A percentile compares a stretch with the other conserved stretches of the same genome.
phyloP scores from a whole-genome alignment of 2,888 invertebrate genomes.

The Drosophila pseudotalamancana region DNA sequence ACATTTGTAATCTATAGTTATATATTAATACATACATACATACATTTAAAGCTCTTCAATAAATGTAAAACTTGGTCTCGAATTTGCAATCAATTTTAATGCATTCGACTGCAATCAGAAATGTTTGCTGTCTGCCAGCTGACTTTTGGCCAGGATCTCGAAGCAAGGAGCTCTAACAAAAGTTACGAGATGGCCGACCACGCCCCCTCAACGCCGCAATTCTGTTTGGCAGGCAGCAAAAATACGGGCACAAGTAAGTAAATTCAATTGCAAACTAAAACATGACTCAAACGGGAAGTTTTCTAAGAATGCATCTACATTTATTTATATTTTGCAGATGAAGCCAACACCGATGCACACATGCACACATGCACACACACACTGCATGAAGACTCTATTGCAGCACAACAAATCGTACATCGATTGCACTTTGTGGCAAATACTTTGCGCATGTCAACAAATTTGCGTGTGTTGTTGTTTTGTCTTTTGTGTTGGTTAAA shows the following conservation, averaged over 20 bases:
- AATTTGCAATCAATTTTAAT: slow-evolving; percentile 69
- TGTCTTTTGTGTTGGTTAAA: slow-evolving; percentile 54
- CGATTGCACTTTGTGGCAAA: slow-evolving; percentile 57
- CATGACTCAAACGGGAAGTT: slow-evolving; percentile 45
- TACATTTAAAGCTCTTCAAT: slow-evolving; percentile 1
- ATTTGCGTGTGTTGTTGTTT: too few species aligned
- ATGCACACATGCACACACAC: slow-evolving; percentile 1
- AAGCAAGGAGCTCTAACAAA: slow-evolving; percentile 45
- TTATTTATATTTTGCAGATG: slow-evolving; percentile 69
- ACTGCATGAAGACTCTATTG: too few species aligned
- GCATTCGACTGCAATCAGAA: slow-evolving; percentile 75
- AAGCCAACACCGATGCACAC: slow-evolving; percentile 23
- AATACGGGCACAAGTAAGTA: slow-evolving; percentile 50
- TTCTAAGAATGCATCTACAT: slow-evolving; percentile 46
- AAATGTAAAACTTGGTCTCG: slow-evolving; percentile 21
- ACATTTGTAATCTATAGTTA: not conserved
- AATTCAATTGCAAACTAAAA: slow-evolving; percentile 54
- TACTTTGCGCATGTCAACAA: slow-evolving; percentile 79
- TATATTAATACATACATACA: not conserved
- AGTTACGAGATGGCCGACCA: slow-evolving; percentile 51
- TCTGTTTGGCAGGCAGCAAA: slow-evolving; percentile 50
- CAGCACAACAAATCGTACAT: slow-evolving; percentile 65
- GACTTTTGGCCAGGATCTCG: slow-evolving; percentile 48
- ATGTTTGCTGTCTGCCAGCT: slow-evolving; percentile 49
- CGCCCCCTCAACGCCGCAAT: slow-evolving; percentile 63